Base-by-base conservation (phyloP, 2,797 vertebrate genomes). In the Tapera naevia region DNA sequence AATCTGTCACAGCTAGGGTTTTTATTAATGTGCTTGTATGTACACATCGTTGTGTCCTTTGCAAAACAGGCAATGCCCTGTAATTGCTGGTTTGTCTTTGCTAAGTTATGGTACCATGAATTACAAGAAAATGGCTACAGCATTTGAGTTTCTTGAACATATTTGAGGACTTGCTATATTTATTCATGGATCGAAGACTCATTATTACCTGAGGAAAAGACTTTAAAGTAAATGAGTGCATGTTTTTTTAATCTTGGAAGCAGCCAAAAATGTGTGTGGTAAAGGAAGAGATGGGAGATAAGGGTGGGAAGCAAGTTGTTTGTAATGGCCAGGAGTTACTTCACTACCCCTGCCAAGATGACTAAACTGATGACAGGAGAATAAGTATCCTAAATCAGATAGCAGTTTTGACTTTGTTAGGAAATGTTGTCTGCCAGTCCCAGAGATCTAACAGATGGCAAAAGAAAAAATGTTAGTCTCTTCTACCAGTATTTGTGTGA, bases 21-120 rank as follows among this genome's bases (percentile, higher is more conserved):
- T 58, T 28, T 57, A 27, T 53, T 57, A n/a, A 27, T 66, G 43
- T 0, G 1, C 18, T 53, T 11, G 13, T 57, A 25, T 15, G 51
- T 62, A 19, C 22, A 1, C 14, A 3, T 25, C 25, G 13, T 28
- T 4, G 10, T 6, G 10, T 51, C 25, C 66, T 72, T 15, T 51
- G 28, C 1, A 1, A 71, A 71, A 51, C 10, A 41, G 0, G 2
- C 17, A 41, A 4, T 76, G 32, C 27, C 10, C 9, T 51, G 33
- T 37, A n/a, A 27, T 28, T 81, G 22, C 43, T 80, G 46, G 30
- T 56, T 80, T 46, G 43, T 73, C 33, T 65, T 81, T 58, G 33
- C 37, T 48, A 50, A 83, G 46, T 32, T 86, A 35, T 0, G 0
- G 16, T 51, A n/a, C 45, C 8, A 11, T 74, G 70, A 64, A 43